Percentiles rank a stretch among this genome's conserved stretches.
These are phyloP conservation scores for Drosophila histrio DNA, from an alignment of 2,888 invertebrate genomes.

Conservation along the genomic window DNA sequence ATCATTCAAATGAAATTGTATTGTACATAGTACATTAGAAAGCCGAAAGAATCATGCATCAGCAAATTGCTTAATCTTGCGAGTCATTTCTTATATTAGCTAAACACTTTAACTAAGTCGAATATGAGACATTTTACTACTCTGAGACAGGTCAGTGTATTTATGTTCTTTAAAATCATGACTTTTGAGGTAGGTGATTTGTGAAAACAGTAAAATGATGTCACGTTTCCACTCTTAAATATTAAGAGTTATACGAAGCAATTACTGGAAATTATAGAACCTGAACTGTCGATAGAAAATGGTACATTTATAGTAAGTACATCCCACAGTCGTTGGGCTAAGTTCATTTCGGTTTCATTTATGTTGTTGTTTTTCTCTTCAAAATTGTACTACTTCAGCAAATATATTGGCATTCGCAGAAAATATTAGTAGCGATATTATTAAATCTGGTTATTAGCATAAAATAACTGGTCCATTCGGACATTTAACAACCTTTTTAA, in stretches of 20 bases:
- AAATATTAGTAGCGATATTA: not conserved
- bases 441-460: constrained; percentile 6
- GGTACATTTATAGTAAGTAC: not conserved
- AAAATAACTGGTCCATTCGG: constrained; percentile 7
- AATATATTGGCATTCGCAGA: not conserved
- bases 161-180: not conserved
- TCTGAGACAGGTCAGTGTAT: not conserved
- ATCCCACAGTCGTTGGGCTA: not conserved
- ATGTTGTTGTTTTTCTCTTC: not conserved
- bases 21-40: constrained; percentile 29
- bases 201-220: not conserved
- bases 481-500: constrained; percentile 5
- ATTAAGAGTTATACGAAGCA: not conserved
- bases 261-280: not conserved
- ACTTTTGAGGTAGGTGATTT: not conserved
- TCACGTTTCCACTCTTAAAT: not conserved
- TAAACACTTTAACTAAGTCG: not conserved
- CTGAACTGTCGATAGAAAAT: not conserved
- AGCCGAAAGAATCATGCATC: constrained; percentile 33
- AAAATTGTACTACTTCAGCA: constrained; percentile 1
- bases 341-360: not conserved
- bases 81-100: not conserved
- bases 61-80: not conserved
- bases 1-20: constrained; percentile 20
- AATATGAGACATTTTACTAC: not conserved